Evolutionary conservation across 2,797 vertebrate genomes (phyloP).

Genomic region (Harpagifer antarcticus): DNA sequence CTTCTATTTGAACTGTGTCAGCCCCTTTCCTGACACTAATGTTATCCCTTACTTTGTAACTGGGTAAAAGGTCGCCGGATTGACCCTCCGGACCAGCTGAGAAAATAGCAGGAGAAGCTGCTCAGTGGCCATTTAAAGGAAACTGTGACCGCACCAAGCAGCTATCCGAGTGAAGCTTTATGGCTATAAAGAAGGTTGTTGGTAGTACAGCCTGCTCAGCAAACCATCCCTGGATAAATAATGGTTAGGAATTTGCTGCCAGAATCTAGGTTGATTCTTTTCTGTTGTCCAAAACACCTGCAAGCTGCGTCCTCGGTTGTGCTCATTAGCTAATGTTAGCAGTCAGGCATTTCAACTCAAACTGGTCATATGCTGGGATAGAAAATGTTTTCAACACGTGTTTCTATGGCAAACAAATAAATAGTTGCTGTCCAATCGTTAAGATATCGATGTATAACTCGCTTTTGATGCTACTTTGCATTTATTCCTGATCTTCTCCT

Average conservation of each 20-base stretch:
- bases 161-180: constrained; percentile 47
- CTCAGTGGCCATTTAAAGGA: constrained; percentile 26
- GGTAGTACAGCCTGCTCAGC: constrained; percentile 52
- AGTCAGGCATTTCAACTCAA: constrained; percentile 8
- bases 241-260: constrained; percentile 39
- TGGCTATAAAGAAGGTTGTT: constrained; percentile 44
- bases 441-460: not conserved
- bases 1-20: constrained; percentile 24
- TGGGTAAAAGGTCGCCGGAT: constrained; percentile 33
- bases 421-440: constrained; percentile 11
- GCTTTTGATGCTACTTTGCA: not conserved
- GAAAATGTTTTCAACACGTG: constrained; percentile 1
- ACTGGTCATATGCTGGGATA: constrained; percentile 2
- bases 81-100: constrained; percentile 45
- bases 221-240: constrained; percentile 40
- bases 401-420: constrained; percentile 16
- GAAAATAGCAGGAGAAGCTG: constrained; percentile 49
- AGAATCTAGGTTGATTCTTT: constrained; percentile 20
- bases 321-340: constrained; percentile 11
- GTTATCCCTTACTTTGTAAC: constrained; percentile 9
- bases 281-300: constrained; percentile 28
- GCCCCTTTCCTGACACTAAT: not conserved
- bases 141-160: constrained; percentile 10
- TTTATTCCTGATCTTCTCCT: constrained; percentile 18
- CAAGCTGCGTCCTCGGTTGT: constrained; percentile 9